These are phyloP conservation scores for Rhynchophorus ferrugineus DNA, from an alignment of 1,140 invertebrate genomes.

Conservation along the genomic window DNA sequence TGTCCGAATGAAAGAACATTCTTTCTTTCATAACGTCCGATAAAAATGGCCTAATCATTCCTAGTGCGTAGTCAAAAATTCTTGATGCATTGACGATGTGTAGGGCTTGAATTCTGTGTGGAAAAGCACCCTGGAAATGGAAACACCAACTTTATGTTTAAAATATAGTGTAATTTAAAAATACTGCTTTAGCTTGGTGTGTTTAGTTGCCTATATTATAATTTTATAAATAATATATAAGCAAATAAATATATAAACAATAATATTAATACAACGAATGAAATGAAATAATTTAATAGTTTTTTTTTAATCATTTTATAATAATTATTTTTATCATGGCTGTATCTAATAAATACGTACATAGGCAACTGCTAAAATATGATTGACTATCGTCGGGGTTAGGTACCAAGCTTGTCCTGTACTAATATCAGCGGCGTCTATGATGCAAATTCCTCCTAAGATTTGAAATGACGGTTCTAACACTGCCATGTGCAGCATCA, in stretches of 20 bases:
- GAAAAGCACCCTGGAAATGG: constrained; percentile 61
- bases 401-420: constrained; percentile 64
- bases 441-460: constrained; percentile 66
- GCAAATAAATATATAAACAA: background rate
- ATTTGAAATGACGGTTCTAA: constrained; percentile 66
- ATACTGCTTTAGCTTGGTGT: no score
- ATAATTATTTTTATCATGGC: no score
- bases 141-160: no score
- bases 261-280: background rate
- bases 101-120: constrained; percentile 61
- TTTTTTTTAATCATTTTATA: no score
- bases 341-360: no score
- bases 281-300: no score
- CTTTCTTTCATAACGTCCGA: constrained; percentile 57
- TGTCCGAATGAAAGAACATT: constrained; percentile 67
- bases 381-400: constrained; percentile 58
- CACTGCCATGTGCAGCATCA: constrained; percentile 63
- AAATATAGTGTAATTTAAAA: no score
- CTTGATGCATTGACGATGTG: constrained; percentile 73
- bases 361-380: constrained; percentile 57
- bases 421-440: constrained; percentile 62
- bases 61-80: constrained; percentile 70
- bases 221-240: no score
- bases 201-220: no score
- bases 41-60: constrained; percentile 67